Percentiles rank a stretch among this genome's conserved stretches.
These are phyloP conservation scores for Thamnophis sirtalis DNA, from an alignment of 2,113 vertebrate genomes.

Conservation along the genomic window DNA sequence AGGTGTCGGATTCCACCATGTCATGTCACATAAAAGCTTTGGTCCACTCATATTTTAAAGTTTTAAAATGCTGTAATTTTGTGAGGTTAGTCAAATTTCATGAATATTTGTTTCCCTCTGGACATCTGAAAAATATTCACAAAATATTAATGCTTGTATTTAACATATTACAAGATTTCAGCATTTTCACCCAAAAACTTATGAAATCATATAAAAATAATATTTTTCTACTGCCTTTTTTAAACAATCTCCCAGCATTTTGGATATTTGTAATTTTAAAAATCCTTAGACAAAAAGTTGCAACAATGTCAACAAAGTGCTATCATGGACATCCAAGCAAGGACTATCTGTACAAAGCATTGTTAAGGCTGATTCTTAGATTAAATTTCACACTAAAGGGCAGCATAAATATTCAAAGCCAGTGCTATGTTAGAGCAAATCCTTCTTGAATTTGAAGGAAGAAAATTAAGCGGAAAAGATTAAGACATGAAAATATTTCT, in stretches of 20 bases:
- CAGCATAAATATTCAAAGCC: not conserved
- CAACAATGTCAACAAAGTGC: not conserved
- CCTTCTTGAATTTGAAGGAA: not conserved
- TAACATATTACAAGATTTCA: not conserved
- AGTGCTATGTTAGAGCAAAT: not conserved
- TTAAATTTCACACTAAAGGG: not conserved
- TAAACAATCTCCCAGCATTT: too few species aligned
- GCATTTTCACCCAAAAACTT: not conserved
- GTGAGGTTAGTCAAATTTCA: not conserved
- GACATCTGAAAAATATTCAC: not conserved
- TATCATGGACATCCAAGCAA: not conserved
- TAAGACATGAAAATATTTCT: slow-evolving; percentile 6
- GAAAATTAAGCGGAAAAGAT: not conserved
- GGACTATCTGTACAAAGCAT: not conserved
- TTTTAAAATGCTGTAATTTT: not conserved
- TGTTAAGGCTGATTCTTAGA: not conserved
- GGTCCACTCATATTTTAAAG: not conserved
- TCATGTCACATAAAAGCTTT: not conserved
- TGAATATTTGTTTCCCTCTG: not conserved
- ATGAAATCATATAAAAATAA: not conserved
- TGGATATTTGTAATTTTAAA: not conserved
- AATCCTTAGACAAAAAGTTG: not conserved
- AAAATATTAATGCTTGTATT: not conserved
- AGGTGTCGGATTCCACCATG: not conserved
- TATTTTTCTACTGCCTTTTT: not conserved